Evolutionary conservation across 2,888 invertebrate genomes (phyloP).

Genomic region (Hydraecia micacea): DNA sequence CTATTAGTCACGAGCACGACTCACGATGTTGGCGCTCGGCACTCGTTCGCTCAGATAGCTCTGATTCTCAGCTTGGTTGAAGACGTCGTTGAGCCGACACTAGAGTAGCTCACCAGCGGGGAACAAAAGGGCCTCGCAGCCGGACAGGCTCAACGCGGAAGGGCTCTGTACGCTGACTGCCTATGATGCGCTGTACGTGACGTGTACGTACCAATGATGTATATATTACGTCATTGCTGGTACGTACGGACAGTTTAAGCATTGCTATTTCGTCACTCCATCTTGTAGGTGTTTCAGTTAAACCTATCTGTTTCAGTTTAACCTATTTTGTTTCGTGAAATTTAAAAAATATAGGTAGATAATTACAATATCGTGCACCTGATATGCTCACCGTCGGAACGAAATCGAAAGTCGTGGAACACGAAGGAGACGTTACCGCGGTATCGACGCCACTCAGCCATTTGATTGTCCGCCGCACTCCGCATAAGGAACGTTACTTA

Average conservation of each 20-base stretch:
- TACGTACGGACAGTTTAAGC: neutral
- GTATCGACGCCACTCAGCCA: neutral
- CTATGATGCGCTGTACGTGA: no score
- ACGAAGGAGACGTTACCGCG: neutral
- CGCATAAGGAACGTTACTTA: no score
- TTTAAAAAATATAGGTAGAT: neutral
- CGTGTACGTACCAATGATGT: no score
- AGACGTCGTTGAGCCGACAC: neutral
- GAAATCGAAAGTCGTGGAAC: slow-evolving; percentile 17
- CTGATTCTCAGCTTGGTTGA: no score
- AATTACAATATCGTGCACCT: neutral
- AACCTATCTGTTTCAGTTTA: no score
- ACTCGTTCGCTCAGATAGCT: neutral
- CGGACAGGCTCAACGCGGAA: neutral
- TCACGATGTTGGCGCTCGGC: neutral
- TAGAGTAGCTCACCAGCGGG: neutral
- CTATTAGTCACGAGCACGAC: neutral
- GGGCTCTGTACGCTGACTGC: neutral
- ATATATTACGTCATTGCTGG: no score
- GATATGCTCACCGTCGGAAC: neutral
- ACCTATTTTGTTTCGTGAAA: neutral
- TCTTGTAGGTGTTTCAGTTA: no score
- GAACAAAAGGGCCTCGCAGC: neutral
- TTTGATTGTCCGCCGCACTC: no score
- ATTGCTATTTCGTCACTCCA: neutral